Evolutionary conservation across 2,113 vertebrate species (phyloP).

Genomic region (Nannobrachium achirus): DNA sequence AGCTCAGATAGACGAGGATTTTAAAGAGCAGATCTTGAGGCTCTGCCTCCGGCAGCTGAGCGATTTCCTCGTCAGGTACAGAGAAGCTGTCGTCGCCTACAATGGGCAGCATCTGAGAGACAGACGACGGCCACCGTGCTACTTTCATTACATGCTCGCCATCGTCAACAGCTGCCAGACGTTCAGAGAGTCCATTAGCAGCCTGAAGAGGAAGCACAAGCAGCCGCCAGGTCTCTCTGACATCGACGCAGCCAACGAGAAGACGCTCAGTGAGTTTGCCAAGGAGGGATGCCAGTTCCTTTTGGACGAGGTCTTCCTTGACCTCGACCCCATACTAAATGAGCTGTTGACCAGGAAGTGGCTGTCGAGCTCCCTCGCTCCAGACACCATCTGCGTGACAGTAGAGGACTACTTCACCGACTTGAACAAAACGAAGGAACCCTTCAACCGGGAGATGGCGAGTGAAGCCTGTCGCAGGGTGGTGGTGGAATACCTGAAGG

Average conservation of each 20-base stretch:
- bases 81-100: constrained; percentile 87
- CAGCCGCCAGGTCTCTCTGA: constrained; percentile 80
- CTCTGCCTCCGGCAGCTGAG: constrained; percentile 97
- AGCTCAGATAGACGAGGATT: constrained; percentile 92
- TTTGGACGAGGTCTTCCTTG: constrained; percentile 95
- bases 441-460: constrained; percentile 94
- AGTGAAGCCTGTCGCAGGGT: constrained; percentile 89
- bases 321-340: constrained; percentile 93
- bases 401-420: constrained; percentile 98
- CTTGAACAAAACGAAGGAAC: constrained; percentile 96
- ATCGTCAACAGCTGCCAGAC: constrained; percentile 98
- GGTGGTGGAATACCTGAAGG: constrained; percentile 94
- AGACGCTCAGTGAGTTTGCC: constrained; percentile 87
- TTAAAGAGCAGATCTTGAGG: constrained; percentile 91
- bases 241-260: constrained; percentile 86
- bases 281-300: constrained; percentile 92
- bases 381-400: constrained; percentile 96
- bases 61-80: constrained; percentile 93
- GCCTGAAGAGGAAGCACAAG: constrained; percentile 93
- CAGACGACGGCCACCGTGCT: constrained; percentile 91
- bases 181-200: constrained; percentile 95
- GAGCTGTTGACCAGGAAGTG: constrained; percentile 96
- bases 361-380: constrained; percentile 90
- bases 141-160: constrained; percentile 96
- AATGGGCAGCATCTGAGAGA: constrained; percentile 93